These are phyloP conservation scores for Tetramorium parvispinum DNA, from an alignment of 1,140 invertebrate species.

Conservation along the genomic window DNA sequence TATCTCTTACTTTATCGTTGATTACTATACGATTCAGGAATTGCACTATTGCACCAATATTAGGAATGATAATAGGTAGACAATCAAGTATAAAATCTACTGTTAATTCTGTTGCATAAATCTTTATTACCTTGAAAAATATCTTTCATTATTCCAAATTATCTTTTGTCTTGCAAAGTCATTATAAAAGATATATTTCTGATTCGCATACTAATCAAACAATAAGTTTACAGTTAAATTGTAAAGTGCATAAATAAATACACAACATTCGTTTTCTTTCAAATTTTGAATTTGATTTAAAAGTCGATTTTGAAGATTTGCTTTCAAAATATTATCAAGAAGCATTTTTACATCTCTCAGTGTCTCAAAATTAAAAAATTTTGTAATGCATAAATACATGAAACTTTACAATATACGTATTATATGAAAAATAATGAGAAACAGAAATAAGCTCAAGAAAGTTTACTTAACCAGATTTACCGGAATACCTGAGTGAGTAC, in stretches of 20 bases:
- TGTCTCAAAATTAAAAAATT: not conserved
- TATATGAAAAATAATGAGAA: not conserved
- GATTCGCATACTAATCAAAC: not conserved
- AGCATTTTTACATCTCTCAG: not conserved
- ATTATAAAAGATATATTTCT: not conserved
- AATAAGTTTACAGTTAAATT: not conserved
- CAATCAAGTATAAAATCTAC: not conserved
- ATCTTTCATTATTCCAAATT: constrained; percentile 2
- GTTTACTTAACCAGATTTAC: not conserved
- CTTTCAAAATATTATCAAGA: not conserved
- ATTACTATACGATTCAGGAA: not conserved
- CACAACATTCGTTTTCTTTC: not conserved
- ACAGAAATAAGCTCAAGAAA: not conserved
- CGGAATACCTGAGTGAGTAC: not conserved
- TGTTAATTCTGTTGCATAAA: not conserved
- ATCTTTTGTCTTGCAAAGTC: not conserved
- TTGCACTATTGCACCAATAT: not conserved
- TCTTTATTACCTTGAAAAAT: not conserved
- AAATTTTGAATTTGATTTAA: not conserved
- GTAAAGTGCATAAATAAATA: not conserved
- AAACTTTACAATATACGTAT: not conserved
- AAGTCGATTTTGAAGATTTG: not conserved
- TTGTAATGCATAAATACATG: not conserved
- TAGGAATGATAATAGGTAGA: not conserved
- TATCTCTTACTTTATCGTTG: constrained; percentile 27